These are phyloP conservation scores for Pollachius pollachius DNA, from an alignment of 2,113 vertebrate species.

Conservation along the genomic window DNA sequence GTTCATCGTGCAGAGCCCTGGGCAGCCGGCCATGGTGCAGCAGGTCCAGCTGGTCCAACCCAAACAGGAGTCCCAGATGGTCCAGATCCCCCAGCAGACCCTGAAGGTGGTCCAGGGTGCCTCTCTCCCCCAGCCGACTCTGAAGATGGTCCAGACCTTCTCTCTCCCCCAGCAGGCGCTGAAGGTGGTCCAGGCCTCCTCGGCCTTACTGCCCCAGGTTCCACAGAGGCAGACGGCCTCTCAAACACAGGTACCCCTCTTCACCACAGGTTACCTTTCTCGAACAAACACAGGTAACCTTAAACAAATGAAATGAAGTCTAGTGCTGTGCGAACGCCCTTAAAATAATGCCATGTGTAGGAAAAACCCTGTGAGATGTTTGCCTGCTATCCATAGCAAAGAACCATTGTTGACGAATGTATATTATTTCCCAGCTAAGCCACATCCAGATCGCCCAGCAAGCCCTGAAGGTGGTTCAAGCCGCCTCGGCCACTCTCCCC, in stretches of 20 bases:
- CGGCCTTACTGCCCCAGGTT: conserved; percentile 89
- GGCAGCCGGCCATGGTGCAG: conserved; percentile 88
- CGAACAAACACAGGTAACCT: not conserved
- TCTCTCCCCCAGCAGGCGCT: conserved; percentile 87
- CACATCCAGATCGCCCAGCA: no score
- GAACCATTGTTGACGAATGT: no score
- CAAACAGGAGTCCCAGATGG: conserved; percentile 76
- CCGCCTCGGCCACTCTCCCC: conserved; percentile 91
- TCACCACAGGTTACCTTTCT: not conserved
- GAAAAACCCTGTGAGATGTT: no score
- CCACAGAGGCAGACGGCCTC: conserved; percentile 85
- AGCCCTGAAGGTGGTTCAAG: conserved; percentile 33
- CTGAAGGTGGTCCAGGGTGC: conserved; percentile 87
- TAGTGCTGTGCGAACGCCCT: no score
- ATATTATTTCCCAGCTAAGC: no score
- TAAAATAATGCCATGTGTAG: no score
- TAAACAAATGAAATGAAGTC: no score
- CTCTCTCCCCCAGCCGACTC: conserved; percentile 84
- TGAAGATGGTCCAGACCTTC: conserved; percentile 86
- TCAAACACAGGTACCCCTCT: conserved; percentile 86
- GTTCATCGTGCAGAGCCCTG: conserved; percentile 90
- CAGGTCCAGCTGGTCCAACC: conserved; percentile 92
- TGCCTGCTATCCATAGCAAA: no score
- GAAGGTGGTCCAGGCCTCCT: conserved; percentile 94
- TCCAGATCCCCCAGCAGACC: conserved; percentile 94